A percentile compares a stretch with the other conserved stretches of the same genome.
These are phyloP conservation scores for Xanthia togata DNA, from an alignment of 2,888 invertebrate species.

Conservation along the genomic window DNA sequence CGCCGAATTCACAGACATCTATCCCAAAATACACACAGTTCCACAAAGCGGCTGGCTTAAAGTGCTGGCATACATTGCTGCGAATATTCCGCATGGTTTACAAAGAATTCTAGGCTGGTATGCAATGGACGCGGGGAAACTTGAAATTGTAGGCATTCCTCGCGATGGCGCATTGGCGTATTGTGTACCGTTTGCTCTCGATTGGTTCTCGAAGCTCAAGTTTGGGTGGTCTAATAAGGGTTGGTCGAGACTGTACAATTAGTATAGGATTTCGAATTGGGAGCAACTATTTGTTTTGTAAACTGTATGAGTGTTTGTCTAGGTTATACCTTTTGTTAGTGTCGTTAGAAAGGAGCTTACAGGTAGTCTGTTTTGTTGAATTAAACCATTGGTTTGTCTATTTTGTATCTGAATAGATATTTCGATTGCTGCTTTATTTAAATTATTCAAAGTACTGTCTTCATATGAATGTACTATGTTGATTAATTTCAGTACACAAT, in stretches of 20 bases:
- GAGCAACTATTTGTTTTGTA: slow-evolving; percentile 29
- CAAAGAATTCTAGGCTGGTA: slow-evolving; percentile 50
- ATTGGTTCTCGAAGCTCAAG: slow-evolving; percentile 40
- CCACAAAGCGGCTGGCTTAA: neutral
- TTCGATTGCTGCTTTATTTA: neutral
- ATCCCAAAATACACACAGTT: slow-evolving; percentile 34
- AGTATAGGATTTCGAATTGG: slow-evolving; percentile 8
- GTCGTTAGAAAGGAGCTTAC: neutral
- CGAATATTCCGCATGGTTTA: slow-evolving; percentile 45
- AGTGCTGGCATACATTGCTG: slow-evolving; percentile 54
- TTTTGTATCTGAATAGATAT: neutral
- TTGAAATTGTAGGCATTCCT: slow-evolving; percentile 54
- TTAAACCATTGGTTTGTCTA: neutral
- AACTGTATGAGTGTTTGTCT: slow-evolving; percentile 23
- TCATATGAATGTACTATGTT: neutral
- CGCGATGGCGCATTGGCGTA: slow-evolving; percentile 61
- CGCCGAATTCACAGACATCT: slow-evolving; percentile 27
- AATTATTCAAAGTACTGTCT: neutral
- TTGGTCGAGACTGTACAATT: slow-evolving; percentile 30
- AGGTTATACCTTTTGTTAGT: neutral
- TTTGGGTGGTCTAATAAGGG: slow-evolving; percentile 16
- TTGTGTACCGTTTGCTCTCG: slow-evolving; percentile 48
- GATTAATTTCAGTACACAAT: neutral
- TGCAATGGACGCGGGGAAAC: slow-evolving; percentile 54
- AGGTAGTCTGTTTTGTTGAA: neutral